phyloP scores from a whole-genome alignment of 2,113 vertebrate genomes.

The Sylvilagus bachmani region DNA sequence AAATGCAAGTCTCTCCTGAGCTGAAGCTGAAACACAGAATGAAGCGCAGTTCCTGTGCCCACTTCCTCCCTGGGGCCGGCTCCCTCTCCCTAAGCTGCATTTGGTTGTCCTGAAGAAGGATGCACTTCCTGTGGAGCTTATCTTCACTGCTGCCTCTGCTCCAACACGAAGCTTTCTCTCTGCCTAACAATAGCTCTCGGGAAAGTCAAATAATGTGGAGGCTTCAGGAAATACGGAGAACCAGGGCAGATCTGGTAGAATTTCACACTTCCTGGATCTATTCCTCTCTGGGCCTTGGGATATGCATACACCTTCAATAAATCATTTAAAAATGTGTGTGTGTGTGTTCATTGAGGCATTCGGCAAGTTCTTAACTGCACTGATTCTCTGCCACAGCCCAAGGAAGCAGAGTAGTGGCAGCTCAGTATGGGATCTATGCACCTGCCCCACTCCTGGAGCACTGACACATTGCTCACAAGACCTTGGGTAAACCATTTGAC shows the following conservation, averaged over 20 bases:
- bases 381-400: not conserved
- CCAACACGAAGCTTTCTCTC: not conserved
- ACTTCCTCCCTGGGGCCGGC: not conserved
- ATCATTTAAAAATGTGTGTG: not conserved
- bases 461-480: not conserved
- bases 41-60: not conserved
- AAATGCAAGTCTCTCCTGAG: not conserved
- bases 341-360: not conserved
- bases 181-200: not conserved
- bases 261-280: not conserved
- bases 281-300: slow-evolving; percentile 11
- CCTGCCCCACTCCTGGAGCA: not conserved
- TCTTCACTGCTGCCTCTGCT: not conserved
- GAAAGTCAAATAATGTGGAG: not conserved
- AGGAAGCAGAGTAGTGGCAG: not conserved
- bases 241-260: not conserved
- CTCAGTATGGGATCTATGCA: not conserved
- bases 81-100: not conserved
- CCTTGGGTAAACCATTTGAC: not conserved
- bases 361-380: not conserved
- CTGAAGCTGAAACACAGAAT: not conserved
- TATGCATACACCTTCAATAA: not conserved
- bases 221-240: not conserved
- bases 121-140: not conserved
- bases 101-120: not conserved